Percentiles rank a stretch among this genome's conserved stretches.
Evolutionary conservation across 2,113 vertebrate genomes (phyloP).

Genomic region (Passerina amoena): DNA sequence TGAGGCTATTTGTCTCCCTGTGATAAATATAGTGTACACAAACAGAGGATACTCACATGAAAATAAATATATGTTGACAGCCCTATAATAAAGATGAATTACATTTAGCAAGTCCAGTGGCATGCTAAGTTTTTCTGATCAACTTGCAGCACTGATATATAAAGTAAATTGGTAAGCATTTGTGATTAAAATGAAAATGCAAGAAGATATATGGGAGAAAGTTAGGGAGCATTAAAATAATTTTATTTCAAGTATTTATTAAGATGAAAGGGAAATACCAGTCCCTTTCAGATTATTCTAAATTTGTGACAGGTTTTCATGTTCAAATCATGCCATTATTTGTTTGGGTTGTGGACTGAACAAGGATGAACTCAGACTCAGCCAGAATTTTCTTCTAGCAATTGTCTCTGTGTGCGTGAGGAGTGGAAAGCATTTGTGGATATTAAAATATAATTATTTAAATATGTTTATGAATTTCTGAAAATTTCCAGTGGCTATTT

Average conservation of each 20-base stretch:
- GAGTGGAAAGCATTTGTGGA: neutral
- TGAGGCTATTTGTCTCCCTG: neutral
- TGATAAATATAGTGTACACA: conserved; percentile 12
- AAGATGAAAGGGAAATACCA: neutral
- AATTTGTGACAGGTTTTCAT: neutral
- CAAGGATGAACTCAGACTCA: neutral
- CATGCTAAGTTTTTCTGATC: neutral
- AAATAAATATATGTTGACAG: neutral
- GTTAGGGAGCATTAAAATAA: neutral
- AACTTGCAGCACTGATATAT: neutral
- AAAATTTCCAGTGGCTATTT: neutral
- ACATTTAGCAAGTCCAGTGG: neutral
- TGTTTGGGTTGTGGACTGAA: neutral
- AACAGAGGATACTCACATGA: neutral
- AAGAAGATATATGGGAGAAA: neutral
- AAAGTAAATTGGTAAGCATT: neutral
- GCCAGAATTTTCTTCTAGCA: neutral
- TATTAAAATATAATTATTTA: neutral
- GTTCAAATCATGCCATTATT: neutral
- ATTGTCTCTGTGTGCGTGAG: neutral
- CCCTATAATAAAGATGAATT: neutral
- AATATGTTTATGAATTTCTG: neutral
- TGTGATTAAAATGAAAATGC: neutral
- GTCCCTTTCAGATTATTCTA: neutral
- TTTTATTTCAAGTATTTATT: neutral